Percentiles rank a stretch among this genome's conserved stretches.
phyloP scores from a whole-genome alignment of 1,140 invertebrate genomes.

The Drosophila yakuba region DNA sequence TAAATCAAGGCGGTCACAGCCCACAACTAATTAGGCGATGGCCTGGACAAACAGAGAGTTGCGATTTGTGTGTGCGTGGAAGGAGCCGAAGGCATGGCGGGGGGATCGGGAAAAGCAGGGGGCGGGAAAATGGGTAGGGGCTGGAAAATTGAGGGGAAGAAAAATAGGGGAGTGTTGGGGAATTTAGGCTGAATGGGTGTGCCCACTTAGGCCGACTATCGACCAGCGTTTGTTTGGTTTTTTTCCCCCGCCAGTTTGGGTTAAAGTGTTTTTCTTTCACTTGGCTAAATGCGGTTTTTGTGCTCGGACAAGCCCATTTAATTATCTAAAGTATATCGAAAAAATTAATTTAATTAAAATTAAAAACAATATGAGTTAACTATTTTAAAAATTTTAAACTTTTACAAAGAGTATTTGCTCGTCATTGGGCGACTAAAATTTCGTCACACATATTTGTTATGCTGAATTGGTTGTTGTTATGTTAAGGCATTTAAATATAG shows the following conservation, averaged over 20 bases:
- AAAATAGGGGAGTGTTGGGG: slow-evolving; percentile 2
- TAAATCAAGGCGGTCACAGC: slow-evolving; percentile 48
- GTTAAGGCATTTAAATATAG: slow-evolving; percentile 58
- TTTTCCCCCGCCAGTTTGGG: slow-evolving; percentile 40
- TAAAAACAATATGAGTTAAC: too few species aligned
- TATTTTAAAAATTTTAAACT: neutral
- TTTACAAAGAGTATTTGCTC: slow-evolving; percentile 15
- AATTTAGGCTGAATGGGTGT: slow-evolving; percentile 17
- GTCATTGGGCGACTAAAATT: neutral
- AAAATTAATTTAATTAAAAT: too few species aligned
- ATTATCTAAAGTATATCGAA: too few species aligned
- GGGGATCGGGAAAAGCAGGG: neutral
- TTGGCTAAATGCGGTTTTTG: slow-evolving; percentile 34
- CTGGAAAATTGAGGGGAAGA: neutral
- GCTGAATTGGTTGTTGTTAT: slow-evolving; percentile 35
- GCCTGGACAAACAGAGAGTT: slow-evolving; percentile 32
- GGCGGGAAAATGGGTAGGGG: neutral
- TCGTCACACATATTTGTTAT: slow-evolving; percentile 7
- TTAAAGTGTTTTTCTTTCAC: slow-evolving; percentile 35
- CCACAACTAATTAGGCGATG: slow-evolving; percentile 50
- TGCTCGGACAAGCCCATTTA: too few species aligned
- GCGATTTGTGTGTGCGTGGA: slow-evolving; percentile 49
- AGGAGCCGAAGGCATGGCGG: neutral
- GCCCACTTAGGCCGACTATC: slow-evolving; percentile 32
- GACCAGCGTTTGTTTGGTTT: slow-evolving; percentile 52